Percentiles rank a stretch among this genome's conserved stretches.
Conservation (phyloP, 2,113 vertebrate genomes). For the Columbina picui region DNA sequence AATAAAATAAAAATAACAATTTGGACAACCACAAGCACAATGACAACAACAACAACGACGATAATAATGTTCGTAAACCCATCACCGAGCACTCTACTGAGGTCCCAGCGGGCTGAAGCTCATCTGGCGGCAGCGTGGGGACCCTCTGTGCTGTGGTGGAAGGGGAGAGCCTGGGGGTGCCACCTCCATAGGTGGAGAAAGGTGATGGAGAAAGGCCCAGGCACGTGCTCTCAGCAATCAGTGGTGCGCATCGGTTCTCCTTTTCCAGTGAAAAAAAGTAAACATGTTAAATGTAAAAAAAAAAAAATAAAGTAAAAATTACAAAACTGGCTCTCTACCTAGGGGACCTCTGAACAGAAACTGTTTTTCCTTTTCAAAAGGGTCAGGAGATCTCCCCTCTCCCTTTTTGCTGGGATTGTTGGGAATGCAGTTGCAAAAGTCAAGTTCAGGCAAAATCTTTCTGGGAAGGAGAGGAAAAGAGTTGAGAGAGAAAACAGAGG, state of each 20-base stretch:
- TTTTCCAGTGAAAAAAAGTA: accelerated
- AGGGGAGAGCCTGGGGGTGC: not conserved
- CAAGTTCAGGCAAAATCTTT: not conserved
- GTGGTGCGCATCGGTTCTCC: accelerated
- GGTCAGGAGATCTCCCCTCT: not conserved
- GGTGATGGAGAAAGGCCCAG: not conserved
- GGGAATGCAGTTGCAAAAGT: accelerated
- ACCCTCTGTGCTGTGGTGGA: not conserved
- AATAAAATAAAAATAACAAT: too few species aligned
- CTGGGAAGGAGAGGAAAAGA: not conserved
- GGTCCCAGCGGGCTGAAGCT: not conserved
- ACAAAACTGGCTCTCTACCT: not conserved
- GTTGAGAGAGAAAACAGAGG: not conserved
- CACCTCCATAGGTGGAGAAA: too few species aligned
- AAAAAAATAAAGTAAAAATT: not conserved
- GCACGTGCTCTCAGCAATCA: too few species aligned
- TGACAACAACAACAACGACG: too few species aligned
- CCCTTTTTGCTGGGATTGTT: not conserved
- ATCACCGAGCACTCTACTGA: accelerated
- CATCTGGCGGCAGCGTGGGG: accelerated
- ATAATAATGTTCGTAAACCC: accelerated
- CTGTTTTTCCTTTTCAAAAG: not conserved
- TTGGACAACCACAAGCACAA: too few species aligned
- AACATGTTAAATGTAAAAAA: too few species aligned
- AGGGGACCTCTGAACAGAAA: not conserved